phyloP scores from a whole-genome alignment of 2,797 vertebrate species.

The Pipistrellus nathusii region DNA sequence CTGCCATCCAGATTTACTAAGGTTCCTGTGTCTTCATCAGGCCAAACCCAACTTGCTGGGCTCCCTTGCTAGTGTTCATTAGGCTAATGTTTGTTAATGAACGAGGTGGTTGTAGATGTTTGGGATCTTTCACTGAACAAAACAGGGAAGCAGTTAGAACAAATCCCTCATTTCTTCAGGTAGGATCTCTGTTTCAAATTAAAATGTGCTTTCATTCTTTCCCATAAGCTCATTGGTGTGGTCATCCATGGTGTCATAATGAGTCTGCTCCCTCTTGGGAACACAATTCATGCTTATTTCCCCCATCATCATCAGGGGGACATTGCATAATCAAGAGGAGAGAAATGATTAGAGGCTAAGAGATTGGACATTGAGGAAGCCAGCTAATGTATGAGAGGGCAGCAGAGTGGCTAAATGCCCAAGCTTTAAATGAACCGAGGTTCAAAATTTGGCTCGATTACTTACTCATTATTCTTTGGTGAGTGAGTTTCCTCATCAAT shows the following conservation, averaged over 20 bases:
- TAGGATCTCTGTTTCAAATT: not conserved
- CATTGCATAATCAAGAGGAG: not conserved
- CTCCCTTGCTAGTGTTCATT: not conserved
- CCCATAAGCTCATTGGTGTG: not conserved
- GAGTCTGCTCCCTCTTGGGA: not conserved
- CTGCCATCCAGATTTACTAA: not conserved
- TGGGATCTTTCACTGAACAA: not conserved
- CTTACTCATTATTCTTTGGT: not conserved
- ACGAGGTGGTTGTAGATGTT: not conserved
- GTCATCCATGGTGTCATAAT: not conserved
- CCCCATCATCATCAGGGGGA: not conserved
- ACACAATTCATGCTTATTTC: not conserved
- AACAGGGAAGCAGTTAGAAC: not conserved
- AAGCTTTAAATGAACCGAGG: not conserved
- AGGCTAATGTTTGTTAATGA: not conserved
- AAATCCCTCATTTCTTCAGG: not conserved
- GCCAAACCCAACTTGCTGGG: not conserved
- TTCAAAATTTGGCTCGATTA: not conserved
- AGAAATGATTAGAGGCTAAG: not conserved
- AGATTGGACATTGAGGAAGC: not conserved
- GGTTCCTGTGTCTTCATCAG: not conserved
- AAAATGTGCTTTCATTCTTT: not conserved
- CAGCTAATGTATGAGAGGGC: not conserved
- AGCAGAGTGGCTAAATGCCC: not conserved
- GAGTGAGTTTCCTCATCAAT: slow-evolving; percentile 10